phyloP scores from a whole-genome alignment of 53 echinoderm and acorn worm genomes.

The Paracentrotus lividus region DNA sequence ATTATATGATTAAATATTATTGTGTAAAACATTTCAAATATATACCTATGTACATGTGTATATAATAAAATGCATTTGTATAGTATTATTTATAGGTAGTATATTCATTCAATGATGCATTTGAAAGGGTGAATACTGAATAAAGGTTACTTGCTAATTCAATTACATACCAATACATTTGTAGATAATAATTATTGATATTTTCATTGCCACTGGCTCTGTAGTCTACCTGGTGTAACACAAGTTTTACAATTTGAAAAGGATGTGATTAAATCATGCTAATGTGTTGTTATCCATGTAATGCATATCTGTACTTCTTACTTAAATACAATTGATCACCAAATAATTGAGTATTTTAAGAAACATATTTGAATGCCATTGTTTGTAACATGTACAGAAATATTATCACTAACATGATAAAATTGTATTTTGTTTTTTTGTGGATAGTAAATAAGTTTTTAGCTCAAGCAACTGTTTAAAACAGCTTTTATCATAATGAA shows the following conservation, averaged over 20 bases:
- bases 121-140: constrained; percentile 48
- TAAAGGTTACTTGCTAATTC: background rate
- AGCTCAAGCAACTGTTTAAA: background rate
- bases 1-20: constrained; percentile 57
- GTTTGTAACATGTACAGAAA: too few species aligned
- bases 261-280: background rate
- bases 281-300: background rate
- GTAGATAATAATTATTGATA: background rate
- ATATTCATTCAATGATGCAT: constrained; percentile 9
- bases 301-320: background rate
- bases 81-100: background rate
- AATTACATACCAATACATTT: constrained; percentile 11
- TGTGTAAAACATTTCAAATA: constrained; percentile 64
- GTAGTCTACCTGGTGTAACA: background rate
- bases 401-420: too few species aligned
- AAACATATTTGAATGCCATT: background rate
- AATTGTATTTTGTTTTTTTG: too few species aligned
- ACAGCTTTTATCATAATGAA: background rate
- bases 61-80: background rate
- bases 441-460: background rate
- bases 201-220: background rate
- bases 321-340: background rate
- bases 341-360: background rate
- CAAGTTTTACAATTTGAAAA: background rate
- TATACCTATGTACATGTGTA: constrained; percentile 49